Base-by-base conservation (phyloP, 2,797 vertebrate species). In the Notoglanidium macrostoma region DNA sequence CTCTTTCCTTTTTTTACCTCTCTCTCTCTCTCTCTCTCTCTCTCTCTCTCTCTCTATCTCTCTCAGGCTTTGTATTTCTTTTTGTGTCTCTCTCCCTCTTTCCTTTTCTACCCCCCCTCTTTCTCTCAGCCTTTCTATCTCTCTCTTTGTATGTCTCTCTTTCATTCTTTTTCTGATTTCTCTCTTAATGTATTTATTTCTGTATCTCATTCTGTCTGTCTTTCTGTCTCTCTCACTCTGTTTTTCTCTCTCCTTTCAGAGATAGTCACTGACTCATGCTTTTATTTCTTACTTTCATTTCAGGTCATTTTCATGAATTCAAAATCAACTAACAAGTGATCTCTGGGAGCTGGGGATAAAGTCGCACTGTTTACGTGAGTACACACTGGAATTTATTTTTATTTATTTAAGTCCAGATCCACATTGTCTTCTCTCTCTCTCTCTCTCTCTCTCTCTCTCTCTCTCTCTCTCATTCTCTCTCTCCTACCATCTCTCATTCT, bases 291-390 rank as follows among this genome's bases (percentile, higher is more conserved):
- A 87, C 77, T 89, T 76, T 90, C 81, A 55, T 94, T 97, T 90
- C 94, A 99, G 98, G 95, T 97, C 95, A 96, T 94, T 98, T 99
- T 97, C 97, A 99, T 99, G 98, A 98, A 96, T 98, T 97, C 96
- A 97, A 96, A 96, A 97, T 96, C 95, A 95, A 95, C 93, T 94
- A 93, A 95, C 94, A 96, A 97, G 97, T 99, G 97, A 99, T 97
- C 94, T 95, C 97, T 98, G 98, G 97, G 96, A 97, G 95, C 96
- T 96, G 96, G 97, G 96, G 96, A 96, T 97, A 95, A 96, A 96
- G 95, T 96, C 95, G 96, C 97, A 96, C 96, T 96, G 92, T 97
- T 97, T 96, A 96, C 97, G 98, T 99, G 97, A 99, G 98, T 99
- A 97, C 90, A 68, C 32, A 40, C 65, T n/a, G 17, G 32, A 61